Evolutionary conservation across 2,797 vertebrate species (phyloP).

Genomic region (Coilia nasus): DNA sequence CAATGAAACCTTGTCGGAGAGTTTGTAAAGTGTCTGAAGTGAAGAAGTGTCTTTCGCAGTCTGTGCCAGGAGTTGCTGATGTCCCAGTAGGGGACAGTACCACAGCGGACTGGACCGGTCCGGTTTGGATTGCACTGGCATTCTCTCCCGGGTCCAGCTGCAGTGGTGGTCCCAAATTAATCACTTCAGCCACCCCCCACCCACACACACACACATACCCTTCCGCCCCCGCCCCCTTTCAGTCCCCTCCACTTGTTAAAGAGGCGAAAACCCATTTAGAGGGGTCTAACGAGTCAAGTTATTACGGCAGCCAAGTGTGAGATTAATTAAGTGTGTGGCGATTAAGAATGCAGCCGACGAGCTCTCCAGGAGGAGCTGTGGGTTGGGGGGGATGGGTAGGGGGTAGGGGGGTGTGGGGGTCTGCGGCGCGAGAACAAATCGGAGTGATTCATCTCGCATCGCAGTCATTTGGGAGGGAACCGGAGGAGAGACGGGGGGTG

Average conservation of each 20-base stretch:
- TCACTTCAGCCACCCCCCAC: background rate
- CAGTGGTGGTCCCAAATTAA: background rate
- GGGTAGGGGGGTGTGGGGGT: background rate
- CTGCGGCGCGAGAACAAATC: conserved; percentile 49
- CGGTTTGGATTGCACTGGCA: background rate
- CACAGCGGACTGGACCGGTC: too few species aligned
- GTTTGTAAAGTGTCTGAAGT: background rate
- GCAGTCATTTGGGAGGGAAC: conserved; percentile 51
- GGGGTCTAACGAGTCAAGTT: conserved; percentile 72
- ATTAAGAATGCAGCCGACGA: conserved; percentile 66
- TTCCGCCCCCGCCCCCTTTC: conserved; percentile 23
- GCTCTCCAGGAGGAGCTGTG: conserved; percentile 48
- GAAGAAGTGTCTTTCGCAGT: background rate
- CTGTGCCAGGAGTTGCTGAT: background rate
- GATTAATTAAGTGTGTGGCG: conserved; percentile 76
- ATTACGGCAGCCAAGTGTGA: conserved; percentile 73
- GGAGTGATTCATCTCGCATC: conserved; percentile 53
- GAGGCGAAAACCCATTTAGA: conserved; percentile 66
- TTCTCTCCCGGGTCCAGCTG: background rate
- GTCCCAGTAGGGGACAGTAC: too few species aligned
- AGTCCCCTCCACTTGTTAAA: conserved; percentile 51
- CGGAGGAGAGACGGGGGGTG: background rate
- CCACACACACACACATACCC: too few species aligned
- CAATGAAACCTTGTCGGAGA: background rate
- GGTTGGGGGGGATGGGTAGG: too few species aligned